phyloP scores from a whole-genome alignment of 2,888 invertebrate species.

The Eilema sororculum region DNA sequence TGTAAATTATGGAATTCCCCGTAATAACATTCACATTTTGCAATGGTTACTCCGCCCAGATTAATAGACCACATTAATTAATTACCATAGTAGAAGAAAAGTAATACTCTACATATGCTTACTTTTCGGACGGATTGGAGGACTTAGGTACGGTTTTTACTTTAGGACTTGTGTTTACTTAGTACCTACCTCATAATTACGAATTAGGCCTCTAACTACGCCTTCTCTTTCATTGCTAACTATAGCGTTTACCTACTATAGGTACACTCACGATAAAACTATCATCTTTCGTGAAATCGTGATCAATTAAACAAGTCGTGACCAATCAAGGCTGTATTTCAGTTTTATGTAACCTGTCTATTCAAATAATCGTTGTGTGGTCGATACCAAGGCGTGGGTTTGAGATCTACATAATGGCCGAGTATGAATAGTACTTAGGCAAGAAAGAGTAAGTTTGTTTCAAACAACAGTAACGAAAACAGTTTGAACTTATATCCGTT shows the following conservation, averaged over 20 bases:
- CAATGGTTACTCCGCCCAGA: too few relatives aligned
- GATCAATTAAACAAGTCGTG: conserved; percentile 39
- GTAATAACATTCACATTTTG: too few relatives aligned
- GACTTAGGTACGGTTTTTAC: too few relatives aligned
- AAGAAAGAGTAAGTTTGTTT: neutral
- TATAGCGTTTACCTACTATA: neutral
- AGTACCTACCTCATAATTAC: too few relatives aligned
- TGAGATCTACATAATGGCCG: neutral
- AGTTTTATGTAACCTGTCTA: neutral
- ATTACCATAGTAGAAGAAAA: too few relatives aligned
- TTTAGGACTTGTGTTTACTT: too few relatives aligned
- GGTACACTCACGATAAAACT: neutral
- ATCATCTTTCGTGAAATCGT: conserved; percentile 29
- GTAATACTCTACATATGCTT: too few relatives aligned
- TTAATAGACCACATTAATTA: too few relatives aligned
- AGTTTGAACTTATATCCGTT: neutral
- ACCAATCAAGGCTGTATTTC: conserved; percentile 28
- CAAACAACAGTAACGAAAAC: neutral
- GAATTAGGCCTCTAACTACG: too few relatives aligned
- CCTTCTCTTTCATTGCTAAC: conserved; percentile 6
- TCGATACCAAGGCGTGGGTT: neutral
- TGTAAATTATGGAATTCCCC: too few relatives aligned
- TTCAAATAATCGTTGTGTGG: conserved; percentile 7
- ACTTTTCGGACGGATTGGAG: too few relatives aligned
- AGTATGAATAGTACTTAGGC: too few relatives aligned